Base-by-base conservation (phyloP, 2,113 vertebrate genomes). In the Poeciliopsis retropinna region DNA sequence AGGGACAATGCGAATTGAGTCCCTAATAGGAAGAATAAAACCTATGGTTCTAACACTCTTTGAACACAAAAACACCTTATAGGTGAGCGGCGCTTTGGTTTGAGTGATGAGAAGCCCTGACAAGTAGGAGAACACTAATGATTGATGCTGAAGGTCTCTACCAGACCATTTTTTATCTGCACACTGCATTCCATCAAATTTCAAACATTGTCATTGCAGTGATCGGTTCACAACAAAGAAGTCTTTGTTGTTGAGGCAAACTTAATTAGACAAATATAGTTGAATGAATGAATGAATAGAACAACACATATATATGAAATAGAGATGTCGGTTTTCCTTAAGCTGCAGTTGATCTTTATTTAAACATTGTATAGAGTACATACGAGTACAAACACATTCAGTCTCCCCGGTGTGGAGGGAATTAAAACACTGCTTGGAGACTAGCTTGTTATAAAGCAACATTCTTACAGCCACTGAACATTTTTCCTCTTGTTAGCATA, bases 401-500 rank as follows among this genome's bases (percentile, higher is more conserved):
- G 67, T 47, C 72, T 87, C 67, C 79, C 85, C 64, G 75, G 57
- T 41, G 83, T 62, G 57, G 60, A 73, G 71, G 69, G 62, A 80
- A 89, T 88, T 85, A 87, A 90, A 88, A 88, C 68, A 80, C 71
- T 57, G 70, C 79, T 85, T 54, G 72, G 68, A 85, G 87, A 88
- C 85, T 78, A 62, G 80, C 85, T 91, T 62, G 31, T 91, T 92
- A 88, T 76, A 83, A 93, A 91, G 86, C 70, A 85, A 82, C 66
- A 67, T 72, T 86, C 78, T 87, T 62, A 64, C 71, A 89, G 87
- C 78, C 72, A 70, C 79, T 78, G 78, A 90, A 82, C 15, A 87
- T 89, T 83, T 83, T 86, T 86, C 62, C 79, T 92, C 88, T 92
- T 90, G 92, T 92, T 92, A 94, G 81, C 88, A 91, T 94, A 94